Conservation (phyloP, 2,888 invertebrate genomes). For the Sylvicola fuscatus region DNA sequence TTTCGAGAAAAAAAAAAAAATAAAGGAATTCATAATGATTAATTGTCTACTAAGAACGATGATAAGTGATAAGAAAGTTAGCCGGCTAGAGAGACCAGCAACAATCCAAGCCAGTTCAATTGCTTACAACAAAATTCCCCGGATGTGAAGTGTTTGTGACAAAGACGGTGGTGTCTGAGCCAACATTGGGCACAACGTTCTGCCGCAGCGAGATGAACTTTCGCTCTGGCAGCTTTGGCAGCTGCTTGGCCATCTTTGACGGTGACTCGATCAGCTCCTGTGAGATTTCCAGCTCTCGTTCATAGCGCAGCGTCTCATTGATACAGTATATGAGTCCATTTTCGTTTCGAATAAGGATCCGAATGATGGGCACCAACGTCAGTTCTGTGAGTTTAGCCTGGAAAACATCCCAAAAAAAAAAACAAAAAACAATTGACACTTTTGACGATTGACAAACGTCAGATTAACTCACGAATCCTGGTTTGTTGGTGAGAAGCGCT, state of each 20-base stretch:
- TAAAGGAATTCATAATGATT: no score
- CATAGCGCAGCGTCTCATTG: conserved; percentile 44
- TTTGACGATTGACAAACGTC: no score
- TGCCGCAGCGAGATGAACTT: no score
- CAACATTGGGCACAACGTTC: no score
- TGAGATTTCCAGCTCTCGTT: conserved; percentile 30
- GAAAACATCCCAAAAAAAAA: neutral
- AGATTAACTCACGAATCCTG: neutral
- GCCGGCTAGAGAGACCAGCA: no score
- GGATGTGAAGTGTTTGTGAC: conserved; percentile 52
- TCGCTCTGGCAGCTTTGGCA: neutral
- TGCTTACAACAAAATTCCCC: conserved; percentile 19
- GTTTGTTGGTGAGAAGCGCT: neutral
- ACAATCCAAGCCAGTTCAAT: no score
- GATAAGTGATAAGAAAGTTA: no score
- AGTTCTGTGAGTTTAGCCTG: conserved; percentile 25
- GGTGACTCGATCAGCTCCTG: conserved; percentile 6
- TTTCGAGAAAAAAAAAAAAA: no score
- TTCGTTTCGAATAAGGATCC: conserved; percentile 37
- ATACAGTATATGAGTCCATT: conserved; percentile 44
- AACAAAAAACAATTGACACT: neutral
- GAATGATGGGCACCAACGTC: conserved; percentile 14
- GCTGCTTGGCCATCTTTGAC: neutral
- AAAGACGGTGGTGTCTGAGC: no score
- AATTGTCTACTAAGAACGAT: no score